These are phyloP conservation scores for Heliconius melpomene DNA, from an alignment of 1,140 invertebrate genomes.

Conservation along the genomic window DNA sequence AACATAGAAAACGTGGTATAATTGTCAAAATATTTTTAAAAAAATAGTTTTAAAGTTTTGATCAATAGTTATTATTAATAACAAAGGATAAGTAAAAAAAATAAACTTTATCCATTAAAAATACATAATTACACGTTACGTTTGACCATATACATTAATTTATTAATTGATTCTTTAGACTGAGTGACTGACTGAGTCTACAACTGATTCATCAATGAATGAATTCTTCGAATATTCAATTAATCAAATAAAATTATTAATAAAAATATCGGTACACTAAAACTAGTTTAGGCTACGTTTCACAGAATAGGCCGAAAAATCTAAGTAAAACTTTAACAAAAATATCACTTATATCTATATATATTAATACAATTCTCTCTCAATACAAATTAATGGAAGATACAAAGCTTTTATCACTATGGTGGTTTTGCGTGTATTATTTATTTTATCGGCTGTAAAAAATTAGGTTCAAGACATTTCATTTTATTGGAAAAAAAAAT, in stretches of 20 bases:
- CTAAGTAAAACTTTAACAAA: constrained; percentile 45
- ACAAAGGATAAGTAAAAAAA: too few relatives aligned
- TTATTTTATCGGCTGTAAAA: not conserved
- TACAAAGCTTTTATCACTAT: constrained; percentile 37
- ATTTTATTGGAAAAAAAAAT: not conserved
- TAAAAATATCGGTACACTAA: constrained; percentile 37
- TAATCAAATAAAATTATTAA: constrained; percentile 2
- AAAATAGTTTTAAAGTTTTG: too few relatives aligned
- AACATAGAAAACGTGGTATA: constrained; percentile 31
- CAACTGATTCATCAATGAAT: too few relatives aligned
- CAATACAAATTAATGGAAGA: constrained; percentile 47
- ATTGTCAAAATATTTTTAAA: not conserved
- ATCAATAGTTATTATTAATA: too few relatives aligned
- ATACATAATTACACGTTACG: too few relatives aligned
- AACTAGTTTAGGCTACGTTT: constrained; percentile 37
- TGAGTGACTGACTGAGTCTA: too few relatives aligned
- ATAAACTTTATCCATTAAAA: too few relatives aligned
- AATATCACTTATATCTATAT: constrained; percentile 44
- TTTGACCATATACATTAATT: too few relatives aligned
- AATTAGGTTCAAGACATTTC: not conserved
- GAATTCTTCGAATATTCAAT: not conserved
- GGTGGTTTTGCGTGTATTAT: constrained; percentile 8
- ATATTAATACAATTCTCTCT: constrained; percentile 44
- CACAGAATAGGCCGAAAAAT: constrained; percentile 39
- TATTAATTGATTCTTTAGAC: not conserved